These are phyloP conservation scores for Sphenodon punctatus DNA, from an alignment of 2,797 vertebrate genomes.

Conservation along the genomic window DNA sequence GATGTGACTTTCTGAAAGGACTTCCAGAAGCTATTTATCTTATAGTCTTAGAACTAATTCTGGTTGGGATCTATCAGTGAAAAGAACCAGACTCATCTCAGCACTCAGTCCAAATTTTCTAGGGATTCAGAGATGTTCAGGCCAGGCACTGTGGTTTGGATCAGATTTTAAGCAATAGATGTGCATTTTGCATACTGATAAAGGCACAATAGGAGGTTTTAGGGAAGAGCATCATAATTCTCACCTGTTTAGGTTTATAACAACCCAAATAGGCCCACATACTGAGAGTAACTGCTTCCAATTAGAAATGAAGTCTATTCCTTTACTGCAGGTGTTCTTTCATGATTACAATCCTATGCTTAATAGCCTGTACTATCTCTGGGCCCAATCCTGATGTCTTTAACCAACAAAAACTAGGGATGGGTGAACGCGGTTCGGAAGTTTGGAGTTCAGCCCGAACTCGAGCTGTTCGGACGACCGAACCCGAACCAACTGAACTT, in stretches of 20 bases:
- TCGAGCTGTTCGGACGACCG: too few relatives aligned
- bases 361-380: neutral
- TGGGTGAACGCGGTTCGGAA: too few relatives aligned
- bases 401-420: neutral
- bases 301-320: neutral
- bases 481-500: too few relatives aligned
- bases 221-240: neutral
- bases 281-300: neutral
- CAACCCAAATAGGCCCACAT: neutral
- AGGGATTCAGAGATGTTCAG: neutral
- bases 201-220: neutral
- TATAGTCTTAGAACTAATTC: neutral
- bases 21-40: neutral
- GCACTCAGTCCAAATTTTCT: neutral
- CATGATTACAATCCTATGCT: neutral
- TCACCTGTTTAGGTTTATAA: neutral
- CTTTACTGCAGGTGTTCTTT: neutral
- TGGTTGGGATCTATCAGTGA: neutral
- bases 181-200: conserved; percentile 22
- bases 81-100: neutral
- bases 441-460: too few relatives aligned
- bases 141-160: neutral
- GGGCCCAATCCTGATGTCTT: neutral
- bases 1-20: neutral
- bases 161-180: neutral